Conservation (phyloP, 1,140 invertebrate genomes). For the Penaeus chinensis region DNA sequence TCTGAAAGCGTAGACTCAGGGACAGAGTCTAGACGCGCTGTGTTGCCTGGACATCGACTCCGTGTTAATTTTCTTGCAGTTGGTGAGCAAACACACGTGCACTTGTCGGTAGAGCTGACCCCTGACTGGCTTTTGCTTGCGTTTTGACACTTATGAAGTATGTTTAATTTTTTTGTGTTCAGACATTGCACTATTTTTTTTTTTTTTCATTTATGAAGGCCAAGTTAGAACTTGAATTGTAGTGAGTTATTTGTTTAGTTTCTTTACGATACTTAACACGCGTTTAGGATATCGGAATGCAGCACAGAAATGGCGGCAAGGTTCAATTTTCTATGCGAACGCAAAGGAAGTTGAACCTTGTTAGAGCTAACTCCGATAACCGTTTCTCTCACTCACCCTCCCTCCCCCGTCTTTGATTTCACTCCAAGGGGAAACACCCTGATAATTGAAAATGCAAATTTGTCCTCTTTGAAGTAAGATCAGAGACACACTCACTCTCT, state of each 20-base stretch:
- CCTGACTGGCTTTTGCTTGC: conserved; percentile 45
- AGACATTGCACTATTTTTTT: background rate
- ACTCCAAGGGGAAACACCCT: background rate
- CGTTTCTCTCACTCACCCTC: background rate
- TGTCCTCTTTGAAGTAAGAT: background rate
- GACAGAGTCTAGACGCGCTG: background rate
- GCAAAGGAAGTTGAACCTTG: no score
- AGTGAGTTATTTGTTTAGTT: conserved; percentile 25
- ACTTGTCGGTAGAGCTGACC: conserved; percentile 38
- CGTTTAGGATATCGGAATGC: no score
- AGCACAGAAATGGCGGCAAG: no score
- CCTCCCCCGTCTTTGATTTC: conserved; percentile 2
- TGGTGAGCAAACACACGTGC: conserved; percentile 47
- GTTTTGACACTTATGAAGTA: background rate
- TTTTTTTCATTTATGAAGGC: conserved; percentile 16
- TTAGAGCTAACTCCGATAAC: no score
- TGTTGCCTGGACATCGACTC: background rate
- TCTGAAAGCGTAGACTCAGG: no score
- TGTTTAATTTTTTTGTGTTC: background rate
- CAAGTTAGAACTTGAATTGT: conserved; percentile 26
- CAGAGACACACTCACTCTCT: background rate
- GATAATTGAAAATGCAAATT: background rate
- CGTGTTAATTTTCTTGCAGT: conserved; percentile 15
- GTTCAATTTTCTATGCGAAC: no score
- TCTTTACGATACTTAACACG: no score